Conservation (phyloP, 2,888 invertebrate genomes). For the Helobdella robusta region DNA sequence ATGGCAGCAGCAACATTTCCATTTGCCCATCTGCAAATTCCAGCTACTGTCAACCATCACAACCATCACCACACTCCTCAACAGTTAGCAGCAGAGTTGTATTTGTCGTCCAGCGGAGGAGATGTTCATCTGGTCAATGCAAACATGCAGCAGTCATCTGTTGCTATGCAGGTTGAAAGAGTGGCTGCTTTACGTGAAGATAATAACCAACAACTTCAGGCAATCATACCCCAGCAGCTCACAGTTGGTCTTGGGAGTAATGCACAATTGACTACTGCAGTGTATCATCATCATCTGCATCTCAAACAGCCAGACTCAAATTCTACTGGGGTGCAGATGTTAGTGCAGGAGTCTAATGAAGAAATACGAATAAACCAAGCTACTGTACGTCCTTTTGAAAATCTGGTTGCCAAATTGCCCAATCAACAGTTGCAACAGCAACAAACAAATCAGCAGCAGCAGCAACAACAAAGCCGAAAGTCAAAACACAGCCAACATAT, state of each 20-base stretch:
- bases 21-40: constrained; percentile 28
- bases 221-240: constrained; percentile 18
- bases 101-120: constrained; percentile 15
- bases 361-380: constrained; percentile 24
- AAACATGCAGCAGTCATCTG: constrained; percentile 18
- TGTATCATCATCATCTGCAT: constrained; percentile 24
- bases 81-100: constrained; percentile 18
- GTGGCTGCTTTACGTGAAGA: constrained; percentile 19
- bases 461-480: constrained; percentile 9
- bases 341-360: constrained; percentile 23
- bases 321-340: constrained; percentile 21
- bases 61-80: constrained; percentile 18
- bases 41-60: constrained; percentile 24
- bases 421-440: background rate
- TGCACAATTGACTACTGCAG: constrained; percentile 22
- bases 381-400: constrained; percentile 19
- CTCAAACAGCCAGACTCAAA: constrained; percentile 19
- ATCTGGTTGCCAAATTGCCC: constrained; percentile 14
- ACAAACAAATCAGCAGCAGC: background rate
- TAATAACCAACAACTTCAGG: constrained; percentile 20
- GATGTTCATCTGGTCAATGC: constrained; percentile 23
- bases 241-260: constrained; percentile 17
- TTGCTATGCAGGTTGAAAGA: constrained; percentile 23
- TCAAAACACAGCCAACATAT: constrained; percentile 4
- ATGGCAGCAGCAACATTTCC: constrained; percentile 28